phyloP scores from a whole-genome alignment of 2,888 invertebrate species.

The Nomada ferruginata region DNA sequence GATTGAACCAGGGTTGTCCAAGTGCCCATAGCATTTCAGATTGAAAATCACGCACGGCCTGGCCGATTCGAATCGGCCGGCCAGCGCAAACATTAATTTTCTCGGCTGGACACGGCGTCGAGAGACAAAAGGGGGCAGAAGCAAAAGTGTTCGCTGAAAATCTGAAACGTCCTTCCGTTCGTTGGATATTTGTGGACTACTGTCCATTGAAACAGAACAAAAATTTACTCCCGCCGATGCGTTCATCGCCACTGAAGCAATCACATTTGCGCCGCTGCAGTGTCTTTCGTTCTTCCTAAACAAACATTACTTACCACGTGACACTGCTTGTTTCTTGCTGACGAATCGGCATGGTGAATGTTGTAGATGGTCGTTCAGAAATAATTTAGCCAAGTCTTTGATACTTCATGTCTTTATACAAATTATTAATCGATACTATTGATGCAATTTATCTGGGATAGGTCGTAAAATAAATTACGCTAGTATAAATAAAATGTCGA shows the following conservation, averaged over 20 bases:
- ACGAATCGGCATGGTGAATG: too few species aligned
- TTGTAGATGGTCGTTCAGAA: too few species aligned
- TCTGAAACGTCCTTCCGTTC: conserved; percentile 60
- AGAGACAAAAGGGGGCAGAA: conserved; percentile 15
- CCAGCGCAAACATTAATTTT: conserved; percentile 63
- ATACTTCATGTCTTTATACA: too few species aligned
- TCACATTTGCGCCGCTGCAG: conserved; percentile 17
- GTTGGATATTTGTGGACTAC: conserved; percentile 50
- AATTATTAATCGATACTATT: too few species aligned
- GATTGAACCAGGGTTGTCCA: conserved; percentile 47
- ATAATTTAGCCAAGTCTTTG: too few species aligned
- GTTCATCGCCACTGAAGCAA: conserved; percentile 1
- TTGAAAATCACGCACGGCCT: conserved; percentile 54
- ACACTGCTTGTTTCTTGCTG: too few species aligned
- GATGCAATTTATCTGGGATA: too few species aligned
- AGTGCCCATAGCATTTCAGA: conserved; percentile 45
- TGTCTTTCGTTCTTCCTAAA: conserved; percentile 36
- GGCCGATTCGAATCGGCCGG: conserved; percentile 45
- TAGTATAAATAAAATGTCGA: too few species aligned
- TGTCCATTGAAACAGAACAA: conserved; percentile 35
- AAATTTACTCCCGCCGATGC: conserved; percentile 17
- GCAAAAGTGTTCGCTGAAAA: conserved; percentile 57
- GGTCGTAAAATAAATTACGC: too few species aligned
- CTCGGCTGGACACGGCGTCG: conserved; percentile 27
- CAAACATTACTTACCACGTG: conserved; percentile 13